These are phyloP conservation scores for Oscheius sp. DNA, from an alignment of 2,888 invertebrate species.

Conservation along the genomic window DNA sequence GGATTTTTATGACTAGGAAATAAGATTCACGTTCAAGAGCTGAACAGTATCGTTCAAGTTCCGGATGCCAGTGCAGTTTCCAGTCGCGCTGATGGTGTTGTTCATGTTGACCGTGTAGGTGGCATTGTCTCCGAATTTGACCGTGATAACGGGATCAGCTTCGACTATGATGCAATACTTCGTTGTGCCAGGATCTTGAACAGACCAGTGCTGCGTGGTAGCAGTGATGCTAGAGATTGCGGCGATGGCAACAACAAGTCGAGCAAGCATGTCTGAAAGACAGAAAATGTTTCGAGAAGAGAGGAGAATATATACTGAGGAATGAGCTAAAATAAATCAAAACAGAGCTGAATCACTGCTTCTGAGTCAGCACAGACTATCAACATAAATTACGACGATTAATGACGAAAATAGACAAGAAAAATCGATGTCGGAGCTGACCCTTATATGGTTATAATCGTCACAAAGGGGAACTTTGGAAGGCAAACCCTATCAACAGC, in stretches of 20 bases:
- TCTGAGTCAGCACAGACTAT: too few species aligned
- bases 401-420: too few species aligned
- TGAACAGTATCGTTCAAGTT: constrained; percentile 39
- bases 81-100: constrained; percentile 41
- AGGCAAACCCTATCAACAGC: too few species aligned
- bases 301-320: too few species aligned
- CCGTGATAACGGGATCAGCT: constrained; percentile 42
- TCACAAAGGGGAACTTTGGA: too few species aligned
- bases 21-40: constrained; percentile 44
- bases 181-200: constrained; percentile 21
- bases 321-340: too few species aligned
- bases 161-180: constrained; percentile 59
- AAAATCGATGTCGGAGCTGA: too few species aligned
- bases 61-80: constrained; percentile 45
- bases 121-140: constrained; percentile 37
- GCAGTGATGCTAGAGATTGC: constrained; percentile 1
- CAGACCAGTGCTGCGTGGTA: constrained; percentile 4
- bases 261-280: too few species aligned
- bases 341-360: too few species aligned
- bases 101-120: constrained; percentile 46
- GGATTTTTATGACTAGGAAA: neutral
- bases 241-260: neutral
- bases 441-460: too few species aligned
- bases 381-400: too few species aligned
- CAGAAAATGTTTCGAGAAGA: too few species aligned